A percentile compares a stretch with the other conserved stretches of the same genome.
Evolutionary conservation across 2,888 invertebrate genomes (phyloP).

Genomic region (Acanthococcus lagerstroemiae): DNA sequence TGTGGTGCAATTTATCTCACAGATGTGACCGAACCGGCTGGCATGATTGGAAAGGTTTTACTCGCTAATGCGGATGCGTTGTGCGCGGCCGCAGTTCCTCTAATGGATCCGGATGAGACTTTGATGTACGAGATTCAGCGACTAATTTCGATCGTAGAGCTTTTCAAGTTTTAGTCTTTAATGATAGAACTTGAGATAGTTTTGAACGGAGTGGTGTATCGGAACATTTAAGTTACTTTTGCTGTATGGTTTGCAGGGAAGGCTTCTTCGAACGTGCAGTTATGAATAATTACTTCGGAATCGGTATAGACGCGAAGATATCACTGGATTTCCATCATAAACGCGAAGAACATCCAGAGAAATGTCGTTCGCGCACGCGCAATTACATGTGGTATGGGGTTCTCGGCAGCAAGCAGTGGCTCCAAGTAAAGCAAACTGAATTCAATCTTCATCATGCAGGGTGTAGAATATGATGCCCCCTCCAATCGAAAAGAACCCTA

Average conservation of each 20-base stretch:
- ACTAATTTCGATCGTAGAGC: slow-evolving; percentile 16
- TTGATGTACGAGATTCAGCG: slow-evolving; percentile 45
- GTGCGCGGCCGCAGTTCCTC: slow-evolving; percentile 89
- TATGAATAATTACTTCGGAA: slow-evolving; percentile 98
- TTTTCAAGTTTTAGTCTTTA: no score
- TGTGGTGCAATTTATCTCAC: no score
- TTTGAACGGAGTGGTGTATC: no score
- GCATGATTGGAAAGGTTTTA: slow-evolving; percentile 88
- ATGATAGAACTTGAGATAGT: no score
- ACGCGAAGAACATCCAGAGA: slow-evolving; percentile 92
- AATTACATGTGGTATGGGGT: slow-evolving; percentile 87
- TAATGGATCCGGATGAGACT: slow-evolving; percentile 86
- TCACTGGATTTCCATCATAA: slow-evolving; percentile 94
- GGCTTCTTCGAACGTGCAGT: slow-evolving; percentile 88
- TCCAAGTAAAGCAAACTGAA: slow-evolving; percentile 39
- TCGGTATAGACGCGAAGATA: slow-evolving; percentile 96
- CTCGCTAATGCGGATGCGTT: slow-evolving; percentile 92
- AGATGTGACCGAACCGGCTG: slow-evolving; percentile 59
- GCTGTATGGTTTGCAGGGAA: slow-evolving; percentile 53
- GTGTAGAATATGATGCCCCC: background rate
- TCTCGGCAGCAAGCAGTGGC: slow-evolving; percentile 47
- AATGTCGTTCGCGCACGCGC: slow-evolving; percentile 84
- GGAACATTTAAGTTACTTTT: background rate
- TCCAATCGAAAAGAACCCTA: no score
- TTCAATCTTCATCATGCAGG: background rate